Base-by-base conservation (phyloP, 1,140 invertebrate genomes). In the Pseudomyrmex flavicornis region DNA sequence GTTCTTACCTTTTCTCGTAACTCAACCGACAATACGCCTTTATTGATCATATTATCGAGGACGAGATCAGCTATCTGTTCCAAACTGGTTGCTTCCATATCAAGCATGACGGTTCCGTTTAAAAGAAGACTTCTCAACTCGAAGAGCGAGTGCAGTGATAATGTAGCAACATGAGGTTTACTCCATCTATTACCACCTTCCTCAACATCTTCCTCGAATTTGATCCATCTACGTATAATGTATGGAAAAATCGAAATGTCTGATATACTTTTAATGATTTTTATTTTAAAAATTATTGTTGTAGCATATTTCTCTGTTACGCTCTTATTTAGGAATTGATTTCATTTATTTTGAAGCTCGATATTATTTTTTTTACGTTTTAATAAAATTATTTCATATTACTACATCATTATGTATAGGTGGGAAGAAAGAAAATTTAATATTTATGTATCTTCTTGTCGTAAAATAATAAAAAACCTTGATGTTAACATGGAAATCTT, bases 131-230 rank as follows among this genome's bases (percentile, higher is more conserved):
- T 98, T 88, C 98, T 95, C 63, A 99, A 94, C 94, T 99, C 98
- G 93, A 99, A 98, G 1, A 99, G 95, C 0, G 98, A 98, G 91
- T 99, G 98, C 22, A 99, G 95, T 1, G 98, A 98, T 44, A 99
- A 95, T 0, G 98, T 98, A 13, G 98, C 98, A 26, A 99, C 98
- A 93, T 98, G 98, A 2, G 98, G 98, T 93, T 99, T 99, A 5
- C 98, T 98, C 98, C 98, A 99, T 68, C 98, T 95, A 92, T 98
- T 98, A 66, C 98, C 98, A 35, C 98, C 98, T 94, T 98, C 98
- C 94, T 99, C 98, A 0, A 99, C 98, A 92, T 98, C 98, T 93
- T 99, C 98, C 92, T 99, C 98, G 92, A 99, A 99, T 93, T 99
- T 98, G 62, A 99, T 98, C 98, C 98, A 99, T 90, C 98, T 96